Conservation (phyloP, 2,113 vertebrate species). For the Lagenorhynchus albirostris region DNA sequence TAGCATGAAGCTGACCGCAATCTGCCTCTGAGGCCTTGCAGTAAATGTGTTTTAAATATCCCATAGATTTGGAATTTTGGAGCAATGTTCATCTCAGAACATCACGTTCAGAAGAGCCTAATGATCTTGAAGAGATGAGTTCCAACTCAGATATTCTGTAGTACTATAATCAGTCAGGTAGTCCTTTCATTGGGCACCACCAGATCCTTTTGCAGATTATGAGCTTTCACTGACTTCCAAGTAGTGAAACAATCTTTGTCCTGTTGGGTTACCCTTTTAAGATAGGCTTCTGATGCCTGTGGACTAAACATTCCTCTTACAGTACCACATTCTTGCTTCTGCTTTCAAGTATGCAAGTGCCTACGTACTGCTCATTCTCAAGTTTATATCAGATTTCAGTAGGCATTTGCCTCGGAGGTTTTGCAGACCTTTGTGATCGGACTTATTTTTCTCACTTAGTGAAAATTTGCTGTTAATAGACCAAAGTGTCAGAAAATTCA, state of each 20-base stretch:
- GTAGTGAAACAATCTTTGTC: neutral
- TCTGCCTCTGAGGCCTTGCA: neutral
- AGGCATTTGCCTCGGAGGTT: neutral
- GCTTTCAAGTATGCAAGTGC: neutral
- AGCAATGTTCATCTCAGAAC: neutral
- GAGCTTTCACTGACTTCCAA: neutral
- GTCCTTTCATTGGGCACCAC: neutral
- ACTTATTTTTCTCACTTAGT: constrained; percentile 15
- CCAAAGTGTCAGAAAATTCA: neutral
- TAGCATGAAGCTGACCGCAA: neutral
- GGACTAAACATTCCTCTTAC: neutral
- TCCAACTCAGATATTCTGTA: neutral
- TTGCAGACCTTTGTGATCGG: neutral
- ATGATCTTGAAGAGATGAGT: neutral
- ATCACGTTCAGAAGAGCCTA: neutral
- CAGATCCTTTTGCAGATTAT: neutral
- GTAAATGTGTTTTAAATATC: neutral
- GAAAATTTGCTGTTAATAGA: neutral
- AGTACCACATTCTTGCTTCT: neutral
- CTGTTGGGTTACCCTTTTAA: neutral
- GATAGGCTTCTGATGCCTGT: neutral
- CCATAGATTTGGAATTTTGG: neutral
- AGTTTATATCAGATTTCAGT: neutral
- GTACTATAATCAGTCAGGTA: neutral
- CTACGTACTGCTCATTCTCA: neutral